These are phyloP conservation scores for Psettodes erumei DNA, from an alignment of 2,113 vertebrate genomes.

Conservation along the genomic window DNA sequence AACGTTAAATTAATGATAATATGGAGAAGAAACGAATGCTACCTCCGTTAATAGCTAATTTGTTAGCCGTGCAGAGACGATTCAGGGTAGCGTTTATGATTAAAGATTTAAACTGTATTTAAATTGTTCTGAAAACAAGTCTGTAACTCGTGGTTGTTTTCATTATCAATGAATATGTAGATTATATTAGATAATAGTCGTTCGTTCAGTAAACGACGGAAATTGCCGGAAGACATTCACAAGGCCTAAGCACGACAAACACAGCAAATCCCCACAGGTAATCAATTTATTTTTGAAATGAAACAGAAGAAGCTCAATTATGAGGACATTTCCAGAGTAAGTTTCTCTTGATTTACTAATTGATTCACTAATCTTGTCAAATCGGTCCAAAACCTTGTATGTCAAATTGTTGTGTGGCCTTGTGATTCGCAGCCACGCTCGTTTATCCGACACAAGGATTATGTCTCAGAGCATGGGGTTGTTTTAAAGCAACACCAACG, in stretches of 20 bases:
- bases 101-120: neutral
- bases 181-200: too few species aligned
- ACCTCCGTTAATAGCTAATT: neutral
- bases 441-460: neutral
- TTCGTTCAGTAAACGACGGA: neutral
- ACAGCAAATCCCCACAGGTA: neutral
- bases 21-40: neutral
- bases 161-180: neutral
- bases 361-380: neutral
- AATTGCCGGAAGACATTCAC: too few species aligned
- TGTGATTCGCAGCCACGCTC: too few species aligned
- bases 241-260: too few species aligned
- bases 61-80: neutral
- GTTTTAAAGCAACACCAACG: neutral
- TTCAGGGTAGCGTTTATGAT: too few species aligned
- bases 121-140: neutral
- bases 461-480: rapidly evolving
- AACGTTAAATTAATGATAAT: neutral
- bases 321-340: too few species aligned
- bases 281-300: neutral
- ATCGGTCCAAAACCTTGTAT: neutral
- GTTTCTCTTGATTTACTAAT: neutral
- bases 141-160: neutral
- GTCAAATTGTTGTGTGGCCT: neutral
- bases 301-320: neutral